A percentile compares a stretch with the other conserved stretches of the same genome.
Evolutionary conservation across 1,140 invertebrate genomes (phyloP).

Genomic region (Monochamus saltuarius): DNA sequence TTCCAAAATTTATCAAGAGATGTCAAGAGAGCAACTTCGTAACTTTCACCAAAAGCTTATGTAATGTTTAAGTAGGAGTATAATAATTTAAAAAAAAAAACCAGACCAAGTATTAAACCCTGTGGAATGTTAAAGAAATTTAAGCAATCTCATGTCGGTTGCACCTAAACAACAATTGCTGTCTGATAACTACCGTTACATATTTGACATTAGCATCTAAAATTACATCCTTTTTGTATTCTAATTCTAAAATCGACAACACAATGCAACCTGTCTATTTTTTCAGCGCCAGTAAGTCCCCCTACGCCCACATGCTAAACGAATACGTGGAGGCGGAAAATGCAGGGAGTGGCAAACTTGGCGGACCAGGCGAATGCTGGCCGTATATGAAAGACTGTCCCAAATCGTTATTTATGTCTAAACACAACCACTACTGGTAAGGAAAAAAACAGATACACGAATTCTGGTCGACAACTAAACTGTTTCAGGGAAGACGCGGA

Average conservation of each 20-base stretch:
- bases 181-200: neutral
- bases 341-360: conserved; percentile 63
- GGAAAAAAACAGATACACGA: too few relatives aligned
- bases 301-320: conserved; percentile 66
- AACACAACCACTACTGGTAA: conserved; percentile 67
- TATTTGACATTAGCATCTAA: neutral
- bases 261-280: neutral
- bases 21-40: too few relatives aligned
- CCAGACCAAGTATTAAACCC: too few relatives aligned
- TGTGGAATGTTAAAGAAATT: too few relatives aligned
- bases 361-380: conserved; percentile 75
- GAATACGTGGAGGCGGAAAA: conserved; percentile 80
- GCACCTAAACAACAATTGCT: too few relatives aligned
- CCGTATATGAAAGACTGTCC: conserved; percentile 79
- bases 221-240: neutral
- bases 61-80: too few relatives aligned
- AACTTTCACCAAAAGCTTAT: too few relatives aligned
- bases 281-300: conserved; percentile 76
- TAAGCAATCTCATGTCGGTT: neutral
- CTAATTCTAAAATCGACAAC: neutral
- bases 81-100: too few relatives aligned
- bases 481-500: conserved; percentile 17
- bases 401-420: conserved; percentile 73
- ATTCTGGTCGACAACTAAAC: neutral
- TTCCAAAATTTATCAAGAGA: too few relatives aligned